phyloP scores from a whole-genome alignment of 1,140 invertebrate genomes.

The Lucilia cuprina region DNA sequence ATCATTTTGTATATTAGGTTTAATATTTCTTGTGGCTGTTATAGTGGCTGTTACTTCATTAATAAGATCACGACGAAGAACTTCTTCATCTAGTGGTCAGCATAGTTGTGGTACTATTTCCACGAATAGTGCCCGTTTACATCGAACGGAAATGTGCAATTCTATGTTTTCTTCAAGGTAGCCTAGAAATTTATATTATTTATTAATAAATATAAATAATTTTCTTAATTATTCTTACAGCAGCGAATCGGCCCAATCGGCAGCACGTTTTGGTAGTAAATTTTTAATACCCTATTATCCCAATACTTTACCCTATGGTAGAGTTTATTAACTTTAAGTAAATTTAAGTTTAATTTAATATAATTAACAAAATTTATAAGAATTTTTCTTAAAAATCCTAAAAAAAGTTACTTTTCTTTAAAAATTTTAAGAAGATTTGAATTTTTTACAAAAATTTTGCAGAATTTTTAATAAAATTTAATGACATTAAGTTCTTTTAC shows the following conservation, averaged over 20 bases:
- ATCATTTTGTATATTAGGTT: constrained; percentile 72
- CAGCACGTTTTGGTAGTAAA: constrained; percentile 56
- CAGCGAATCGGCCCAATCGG: constrained; percentile 58
- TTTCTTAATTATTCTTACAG: constrained; percentile 39
- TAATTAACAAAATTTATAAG: too few relatives aligned
- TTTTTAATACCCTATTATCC: constrained; percentile 61
- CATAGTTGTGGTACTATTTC: constrained; percentile 40
- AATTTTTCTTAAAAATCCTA: too few relatives aligned
- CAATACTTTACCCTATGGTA: constrained; percentile 57
- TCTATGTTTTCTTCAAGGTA: constrained; percentile 59
- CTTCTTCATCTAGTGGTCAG: constrained; percentile 17
- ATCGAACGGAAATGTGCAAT: constrained; percentile 55
- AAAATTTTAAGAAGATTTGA: too few relatives aligned
- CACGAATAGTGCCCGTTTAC: constrained; percentile 49
- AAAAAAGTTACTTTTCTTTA: too few relatives aligned
- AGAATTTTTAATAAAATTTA: too few relatives aligned
- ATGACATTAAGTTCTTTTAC: too few relatives aligned
- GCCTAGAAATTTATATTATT: neutral
- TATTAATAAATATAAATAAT: constrained; percentile 9
- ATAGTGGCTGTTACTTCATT: constrained; percentile 72
- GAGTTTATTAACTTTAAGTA: constrained; percentile 50
- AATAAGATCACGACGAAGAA: constrained; percentile 65
- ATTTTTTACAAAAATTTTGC: too few relatives aligned
- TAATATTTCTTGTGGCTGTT: constrained; percentile 72
- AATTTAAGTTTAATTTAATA: neutral